Evolutionary conservation across 1,140 invertebrate genomes (phyloP).

Genomic region (Tetragonula clypearis): DNA sequence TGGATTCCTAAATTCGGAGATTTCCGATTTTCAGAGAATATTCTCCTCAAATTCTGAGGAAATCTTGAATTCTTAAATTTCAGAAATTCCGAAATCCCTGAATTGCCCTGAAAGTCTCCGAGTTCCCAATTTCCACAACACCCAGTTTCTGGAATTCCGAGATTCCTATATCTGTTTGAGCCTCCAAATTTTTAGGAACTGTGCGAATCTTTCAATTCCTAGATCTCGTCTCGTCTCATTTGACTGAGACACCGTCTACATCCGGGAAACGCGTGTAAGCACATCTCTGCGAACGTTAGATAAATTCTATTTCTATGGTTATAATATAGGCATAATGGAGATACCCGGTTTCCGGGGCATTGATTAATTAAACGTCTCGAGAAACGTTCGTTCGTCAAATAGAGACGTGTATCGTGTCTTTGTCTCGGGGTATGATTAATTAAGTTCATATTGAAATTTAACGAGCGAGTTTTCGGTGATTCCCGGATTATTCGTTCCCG

Average conservation of each 20-base stretch:
- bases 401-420: no score
- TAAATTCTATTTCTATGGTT: background rate
- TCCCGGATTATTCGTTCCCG: background rate
- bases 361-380: background rate
- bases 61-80: no score
- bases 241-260: background rate
- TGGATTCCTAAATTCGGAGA: background rate
- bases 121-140: no score
- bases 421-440: background rate
- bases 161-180: background rate
- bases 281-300: background rate
- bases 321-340: background rate
- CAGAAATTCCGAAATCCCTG: no score
- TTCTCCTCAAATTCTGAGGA: no score
- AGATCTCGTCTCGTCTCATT: no score
- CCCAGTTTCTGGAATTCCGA: background rate
- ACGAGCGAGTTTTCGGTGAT: background rate
- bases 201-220: no score
- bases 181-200: background rate
- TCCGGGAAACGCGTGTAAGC: slow-evolving; percentile 7
- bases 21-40: background rate
- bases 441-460: background rate
- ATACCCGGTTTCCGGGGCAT: background rate
- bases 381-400: background rate
- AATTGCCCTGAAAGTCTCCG: no score